phyloP scores from a whole-genome alignment of 2,888 invertebrate species.

The Agriopis leucophaearia region DNA sequence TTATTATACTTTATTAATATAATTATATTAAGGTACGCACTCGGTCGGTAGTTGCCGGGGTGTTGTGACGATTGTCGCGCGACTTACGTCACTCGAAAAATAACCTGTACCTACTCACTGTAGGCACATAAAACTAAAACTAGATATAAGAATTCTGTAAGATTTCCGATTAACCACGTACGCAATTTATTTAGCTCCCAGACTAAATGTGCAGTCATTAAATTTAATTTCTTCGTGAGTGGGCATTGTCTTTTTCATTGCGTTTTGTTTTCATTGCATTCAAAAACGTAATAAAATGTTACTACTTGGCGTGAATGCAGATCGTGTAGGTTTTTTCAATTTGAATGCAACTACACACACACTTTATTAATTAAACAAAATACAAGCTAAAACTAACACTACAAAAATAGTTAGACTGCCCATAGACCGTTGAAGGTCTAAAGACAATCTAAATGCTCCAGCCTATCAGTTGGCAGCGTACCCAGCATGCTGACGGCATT shows the following conservation, averaged over 20 bases:
- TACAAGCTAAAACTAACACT: too few species aligned
- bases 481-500: too few species aligned
- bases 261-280: conserved; percentile 19
- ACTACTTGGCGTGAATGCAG: conserved; percentile 19
- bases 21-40: conserved; percentile 51
- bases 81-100: conserved; percentile 14
- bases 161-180: conserved; percentile 19
- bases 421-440: too few species aligned
- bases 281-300: conserved; percentile 14
- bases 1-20: conserved; percentile 58
- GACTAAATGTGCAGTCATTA: conserved; percentile 17
- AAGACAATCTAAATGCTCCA: too few species aligned
- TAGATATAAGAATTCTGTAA: conserved; percentile 20
- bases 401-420: too few species aligned
- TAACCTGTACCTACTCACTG: too few species aligned
- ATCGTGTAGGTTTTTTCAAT: conserved; percentile 13
- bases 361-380: too few species aligned
- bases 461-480: too few species aligned
- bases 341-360: too few species aligned
- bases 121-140: conserved; percentile 5
- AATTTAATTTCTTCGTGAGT: conserved; percentile 9
- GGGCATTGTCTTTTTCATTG: conserved; percentile 18
- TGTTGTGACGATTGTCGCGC: conserved; percentile 24
- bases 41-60: conserved; percentile 40
- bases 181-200: conserved; percentile 10